Evolutionary conservation across 2,797 vertebrate genomes (phyloP).

Genomic region (Pogonophryne albipinna): DNA sequence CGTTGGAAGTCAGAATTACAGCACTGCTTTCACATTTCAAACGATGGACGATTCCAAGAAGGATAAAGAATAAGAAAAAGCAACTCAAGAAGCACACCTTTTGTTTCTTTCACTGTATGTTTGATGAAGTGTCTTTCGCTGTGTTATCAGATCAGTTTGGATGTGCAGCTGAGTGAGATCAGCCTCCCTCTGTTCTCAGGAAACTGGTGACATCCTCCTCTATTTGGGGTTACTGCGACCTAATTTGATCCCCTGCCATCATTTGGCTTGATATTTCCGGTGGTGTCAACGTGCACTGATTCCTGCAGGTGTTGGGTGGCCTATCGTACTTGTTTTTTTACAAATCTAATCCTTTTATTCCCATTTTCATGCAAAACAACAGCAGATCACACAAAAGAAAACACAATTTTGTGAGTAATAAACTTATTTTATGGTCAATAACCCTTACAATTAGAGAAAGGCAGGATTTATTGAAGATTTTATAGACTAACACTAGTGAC

Average conservation of each 20-base stretch:
- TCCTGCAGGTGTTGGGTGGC: slow-evolving; percentile 1
- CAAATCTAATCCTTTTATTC: neutral
- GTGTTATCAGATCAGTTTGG: slow-evolving; percentile 7
- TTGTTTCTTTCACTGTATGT: neutral
- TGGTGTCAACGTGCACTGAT: neutral
- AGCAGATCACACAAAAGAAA: slow-evolving; percentile 5
- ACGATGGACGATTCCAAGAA: neutral
- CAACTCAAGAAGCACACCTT: neutral
- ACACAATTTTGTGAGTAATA: slow-evolving; percentile 46
- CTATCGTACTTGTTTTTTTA: neutral
- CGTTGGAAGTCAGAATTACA: slow-evolving; percentile 22
- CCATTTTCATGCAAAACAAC: slow-evolving; percentile 9
- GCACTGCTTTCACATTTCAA: slow-evolving; percentile 3
- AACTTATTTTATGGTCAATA: slow-evolving; percentile 55
- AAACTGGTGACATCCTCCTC: slow-evolving; percentile 62
- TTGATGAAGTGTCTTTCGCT: neutral
- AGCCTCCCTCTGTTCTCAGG: slow-evolving; percentile 67
- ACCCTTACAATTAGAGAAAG: slow-evolving; percentile 60
- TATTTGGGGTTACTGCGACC: slow-evolving; percentile 63
- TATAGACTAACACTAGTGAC: slow-evolving; percentile 41
- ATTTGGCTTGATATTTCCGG: slow-evolving; percentile 21
- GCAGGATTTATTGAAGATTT: slow-evolving; percentile 41
- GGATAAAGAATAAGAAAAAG: too few relatives aligned
- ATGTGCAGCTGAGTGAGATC: slow-evolving; percentile 63
- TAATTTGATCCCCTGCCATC: slow-evolving; percentile 10